Evolutionary conservation across 2,113 vertebrate genomes (phyloP), one percentile per base, ranked within the genome.

Genomic region (Pogona vitticeps): DNA sequence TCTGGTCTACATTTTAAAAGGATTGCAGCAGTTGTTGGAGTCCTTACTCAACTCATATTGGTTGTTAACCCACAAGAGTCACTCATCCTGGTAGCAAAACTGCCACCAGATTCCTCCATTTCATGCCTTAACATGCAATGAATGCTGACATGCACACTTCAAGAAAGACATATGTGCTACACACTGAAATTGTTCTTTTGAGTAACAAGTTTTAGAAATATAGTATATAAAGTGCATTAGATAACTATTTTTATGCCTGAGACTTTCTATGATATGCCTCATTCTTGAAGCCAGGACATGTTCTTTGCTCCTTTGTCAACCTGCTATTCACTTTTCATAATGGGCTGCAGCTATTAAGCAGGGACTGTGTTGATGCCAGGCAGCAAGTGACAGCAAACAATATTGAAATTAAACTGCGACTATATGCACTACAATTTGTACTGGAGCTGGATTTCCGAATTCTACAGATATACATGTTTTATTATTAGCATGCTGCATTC

Each of bases 1-100:
- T 85, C 40, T 80, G 67, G 71, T 80, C 68, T 75, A 40, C 28
- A 3, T 67, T 75, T 84, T 33, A 75, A 88, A 87, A 84, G 36
- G 58, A 73, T 28, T 56, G 42, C 59, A 84, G 67, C 46, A 63
- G 75, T 84, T 80, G 40, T 40, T 88, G 3, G 0, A 63, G 20
- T 52, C 79, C 8, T 86, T 63, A 14, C 7, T 42, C n/a, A 86
- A 63, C 15, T 28, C 9, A 80, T 15, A 36, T 36, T 75, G 21
- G 21, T 40, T 31, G 73, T 75, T 31, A 81, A 81, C 63, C 79
- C 9, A 31, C 18, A 78, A 13, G 31, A 80, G 52, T n/a, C 20
- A 42, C 28, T 80, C 36, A 61, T 6, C 28, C 10, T 20, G 18
- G 56, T 42, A 80, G 36, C 13, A 80, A 81, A 70, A 80, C 36